phyloP scores from a whole-genome alignment of 1,140 invertebrate species.

The Zaprionus capensis region DNA sequence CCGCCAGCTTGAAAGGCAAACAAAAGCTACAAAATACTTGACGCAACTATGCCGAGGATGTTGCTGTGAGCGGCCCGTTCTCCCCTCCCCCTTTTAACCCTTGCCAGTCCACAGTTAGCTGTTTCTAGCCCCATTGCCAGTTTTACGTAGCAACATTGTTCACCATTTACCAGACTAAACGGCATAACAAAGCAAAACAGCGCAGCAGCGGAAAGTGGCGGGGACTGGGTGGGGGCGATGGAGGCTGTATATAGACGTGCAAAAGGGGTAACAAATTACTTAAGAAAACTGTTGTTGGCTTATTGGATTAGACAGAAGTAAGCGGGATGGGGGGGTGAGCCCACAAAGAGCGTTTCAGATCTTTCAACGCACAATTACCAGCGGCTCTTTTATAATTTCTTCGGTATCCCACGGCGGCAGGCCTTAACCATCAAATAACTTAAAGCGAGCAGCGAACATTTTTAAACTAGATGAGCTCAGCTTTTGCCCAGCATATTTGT shows the following conservation, averaged over 20 bases:
- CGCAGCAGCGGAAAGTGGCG: neutral
- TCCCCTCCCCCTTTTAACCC: neutral
- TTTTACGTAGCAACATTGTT: conserved; percentile 63
- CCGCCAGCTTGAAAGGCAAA: conserved; percentile 61
- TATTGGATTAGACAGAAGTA: conserved; percentile 70
- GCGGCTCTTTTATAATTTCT: conserved; percentile 79
- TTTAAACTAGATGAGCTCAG: conserved; percentile 11
- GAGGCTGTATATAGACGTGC: conserved; percentile 17
- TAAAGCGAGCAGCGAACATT: conserved; percentile 27
- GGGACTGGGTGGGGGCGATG: neutral
- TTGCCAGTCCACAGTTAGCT: neutral
- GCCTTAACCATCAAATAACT: conserved; percentile 21
- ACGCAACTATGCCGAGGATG: conserved; percentile 69
- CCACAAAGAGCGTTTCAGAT: conserved; percentile 56
- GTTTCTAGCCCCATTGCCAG: conserved; percentile 14
- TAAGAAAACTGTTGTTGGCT: conserved; percentile 80
- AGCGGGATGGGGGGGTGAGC: neutral
- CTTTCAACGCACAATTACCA: conserved; percentile 77
- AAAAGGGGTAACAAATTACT: conserved; percentile 75
- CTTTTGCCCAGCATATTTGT: conserved; percentile 47
- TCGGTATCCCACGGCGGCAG: conserved; percentile 27
- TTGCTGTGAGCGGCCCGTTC: conserved; percentile 9
- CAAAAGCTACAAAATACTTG: conserved; percentile 79
- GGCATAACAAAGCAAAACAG: conserved; percentile 68
- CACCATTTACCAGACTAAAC: conserved; percentile 77